phyloP scores from a whole-genome alignment of 2,888 invertebrate genomes.

The Sminthurinus aureus region DNA sequence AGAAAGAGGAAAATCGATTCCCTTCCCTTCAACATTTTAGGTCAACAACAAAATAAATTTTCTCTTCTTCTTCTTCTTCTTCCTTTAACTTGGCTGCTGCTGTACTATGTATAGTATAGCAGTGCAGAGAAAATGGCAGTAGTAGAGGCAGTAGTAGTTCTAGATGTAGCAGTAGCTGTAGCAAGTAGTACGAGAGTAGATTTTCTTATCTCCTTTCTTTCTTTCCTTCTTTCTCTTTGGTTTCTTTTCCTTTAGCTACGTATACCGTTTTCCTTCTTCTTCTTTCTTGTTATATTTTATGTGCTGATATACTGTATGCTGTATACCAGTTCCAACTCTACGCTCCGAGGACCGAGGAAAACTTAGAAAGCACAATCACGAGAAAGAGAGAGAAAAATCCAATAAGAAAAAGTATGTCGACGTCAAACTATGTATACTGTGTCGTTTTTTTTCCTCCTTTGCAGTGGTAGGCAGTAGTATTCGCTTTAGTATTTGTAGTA shows the following conservation, averaged over 20 bases:
- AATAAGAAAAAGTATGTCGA: constrained; percentile 28
- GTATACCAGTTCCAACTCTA: neutral
- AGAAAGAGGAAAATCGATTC: constrained; percentile 39
- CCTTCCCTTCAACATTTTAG: constrained; percentile 42
- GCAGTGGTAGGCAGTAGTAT: neutral
- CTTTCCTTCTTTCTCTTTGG: neutral
- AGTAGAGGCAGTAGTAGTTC: neutral
- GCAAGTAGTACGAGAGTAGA: neutral
- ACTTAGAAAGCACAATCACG: constrained; percentile 24
- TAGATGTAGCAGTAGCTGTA: neutral
- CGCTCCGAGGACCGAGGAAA: constrained; percentile 6
- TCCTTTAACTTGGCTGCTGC: constrained; percentile 13
- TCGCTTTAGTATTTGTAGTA: neutral
- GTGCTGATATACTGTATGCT: too few species aligned
- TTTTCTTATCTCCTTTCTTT: neutral
- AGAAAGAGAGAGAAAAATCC: constrained; percentile 19
- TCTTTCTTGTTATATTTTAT: constrained; percentile 9
- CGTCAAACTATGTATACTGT: neutral
- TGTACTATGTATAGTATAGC: neutral
- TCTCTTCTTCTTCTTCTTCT: constrained; percentile 17
- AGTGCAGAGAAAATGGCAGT: neutral
- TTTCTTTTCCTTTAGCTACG: neutral
- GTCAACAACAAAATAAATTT: constrained; percentile 42
- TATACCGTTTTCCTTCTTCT: neutral
- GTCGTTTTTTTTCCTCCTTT: neutral